A percentile compares a stretch with the other conserved stretches of the same genome.
phyloP scores from a whole-genome alignment of 2,888 invertebrate genomes.

The Dastarcus helophoroides region DNA sequence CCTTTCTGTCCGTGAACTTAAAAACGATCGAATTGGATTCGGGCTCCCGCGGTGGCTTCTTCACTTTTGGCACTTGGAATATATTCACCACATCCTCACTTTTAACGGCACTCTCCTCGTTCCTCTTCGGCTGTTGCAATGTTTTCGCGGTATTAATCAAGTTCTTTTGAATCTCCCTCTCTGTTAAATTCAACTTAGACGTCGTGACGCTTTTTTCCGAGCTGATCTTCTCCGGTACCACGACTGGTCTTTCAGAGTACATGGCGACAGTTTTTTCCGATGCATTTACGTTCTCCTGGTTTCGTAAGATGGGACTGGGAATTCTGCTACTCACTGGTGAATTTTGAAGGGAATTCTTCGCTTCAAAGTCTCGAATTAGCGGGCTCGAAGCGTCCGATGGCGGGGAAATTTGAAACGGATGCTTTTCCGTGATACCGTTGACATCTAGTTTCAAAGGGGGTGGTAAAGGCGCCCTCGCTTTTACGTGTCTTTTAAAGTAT shows the following conservation, averaged over 20 bases:
- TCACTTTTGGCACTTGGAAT: constrained; percentile 21
- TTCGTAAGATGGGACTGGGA: no score
- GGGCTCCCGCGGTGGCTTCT: constrained; percentile 26
- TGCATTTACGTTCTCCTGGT: no score
- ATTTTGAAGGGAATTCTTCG: no score
- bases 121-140: constrained; percentile 35
- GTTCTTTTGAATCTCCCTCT: constrained; percentile 57
- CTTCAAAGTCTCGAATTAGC: no score
- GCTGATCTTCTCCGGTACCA: no score
- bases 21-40: constrained; percentile 63
- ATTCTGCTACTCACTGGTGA: no score
- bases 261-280: no score
- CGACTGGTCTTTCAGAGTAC: no score
- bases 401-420: no score
- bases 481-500: constrained; percentile 4
- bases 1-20: constrained; percentile 75
- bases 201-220: no score
- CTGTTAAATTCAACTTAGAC: constrained; percentile 36
- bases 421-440: no score
- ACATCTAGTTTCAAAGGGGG: constrained; percentile 23
- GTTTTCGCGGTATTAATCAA: constrained; percentile 55
- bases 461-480: constrained; percentile 15
- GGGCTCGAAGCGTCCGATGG: no score
- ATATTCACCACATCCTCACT: constrained; percentile 5
- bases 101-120: neutral